Evolutionary conservation across 1,140 invertebrate genomes (phyloP).

Genomic region (Hyles euphorbiae): DNA sequence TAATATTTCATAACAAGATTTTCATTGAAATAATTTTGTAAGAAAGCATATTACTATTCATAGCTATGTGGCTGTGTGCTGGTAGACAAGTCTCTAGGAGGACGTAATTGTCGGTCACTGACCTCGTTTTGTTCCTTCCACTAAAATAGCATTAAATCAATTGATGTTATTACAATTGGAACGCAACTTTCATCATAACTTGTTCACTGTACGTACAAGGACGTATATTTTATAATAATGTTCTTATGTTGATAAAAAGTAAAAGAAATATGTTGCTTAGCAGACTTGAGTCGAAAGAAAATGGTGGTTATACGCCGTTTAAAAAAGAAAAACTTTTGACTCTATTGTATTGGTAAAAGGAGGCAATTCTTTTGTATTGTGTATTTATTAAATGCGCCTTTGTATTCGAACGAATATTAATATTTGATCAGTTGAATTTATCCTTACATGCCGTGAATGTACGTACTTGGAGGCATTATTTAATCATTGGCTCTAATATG

Average conservation of each 20-base stretch:
- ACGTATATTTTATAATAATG: neutral
- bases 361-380: too few species aligned
- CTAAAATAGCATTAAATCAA: conserved; percentile 73
- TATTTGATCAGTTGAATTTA: too few species aligned
- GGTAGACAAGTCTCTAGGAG: conserved; percentile 56
- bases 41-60: conserved; percentile 6
- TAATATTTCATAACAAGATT: conserved; percentile 1
- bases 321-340: too few species aligned
- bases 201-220: conserved; percentile 9
- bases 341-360: too few species aligned
- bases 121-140: conserved; percentile 67
- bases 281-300: too few species aligned
- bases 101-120: conserved; percentile 71
- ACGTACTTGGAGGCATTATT: too few species aligned
- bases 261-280: too few species aligned
- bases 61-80: neutral
- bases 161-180: conserved; percentile 73
- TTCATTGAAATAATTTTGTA: conserved; percentile 6
- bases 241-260: neutral
- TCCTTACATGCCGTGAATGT: too few species aligned
- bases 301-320: too few species aligned
- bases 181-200: conserved; percentile 57
- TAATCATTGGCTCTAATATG: too few species aligned
- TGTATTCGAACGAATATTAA: too few species aligned
- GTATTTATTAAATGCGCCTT: too few species aligned